These are phyloP conservation scores for Tetraodon nigroviridis DNA, from an alignment of 2,113 vertebrate species.

Conservation along the genomic window DNA sequence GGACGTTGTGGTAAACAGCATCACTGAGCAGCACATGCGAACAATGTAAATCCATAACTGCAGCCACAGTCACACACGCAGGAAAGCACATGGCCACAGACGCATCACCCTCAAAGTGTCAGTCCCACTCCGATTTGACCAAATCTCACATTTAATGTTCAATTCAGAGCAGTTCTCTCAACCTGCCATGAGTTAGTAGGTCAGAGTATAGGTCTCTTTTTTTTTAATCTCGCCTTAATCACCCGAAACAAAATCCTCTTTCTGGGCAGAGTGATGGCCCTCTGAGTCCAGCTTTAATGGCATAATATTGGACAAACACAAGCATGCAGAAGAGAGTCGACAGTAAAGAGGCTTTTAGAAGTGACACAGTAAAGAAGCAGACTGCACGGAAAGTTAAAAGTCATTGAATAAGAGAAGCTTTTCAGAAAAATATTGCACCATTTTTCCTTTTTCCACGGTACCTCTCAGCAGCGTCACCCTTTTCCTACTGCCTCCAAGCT, in stretches of 20 bases:
- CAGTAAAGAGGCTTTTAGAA: conserved; percentile 2
- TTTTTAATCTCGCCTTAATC: conserved; percentile 43
- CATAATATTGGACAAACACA: conserved; percentile 42
- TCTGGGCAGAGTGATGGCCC: conserved; percentile 21
- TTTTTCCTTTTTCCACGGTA: conserved; percentile 42
- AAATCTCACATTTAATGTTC: neutral
- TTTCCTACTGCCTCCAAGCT: conserved; percentile 51
- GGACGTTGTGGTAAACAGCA: neutral
- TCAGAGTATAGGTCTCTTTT: conserved; percentile 41
- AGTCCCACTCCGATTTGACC: neutral
- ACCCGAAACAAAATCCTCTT: conserved; percentile 43
- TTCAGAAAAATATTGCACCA: conserved; percentile 20
- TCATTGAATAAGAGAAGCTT: conserved; percentile 4
- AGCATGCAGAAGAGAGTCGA: conserved; percentile 29
- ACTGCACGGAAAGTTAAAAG: neutral
- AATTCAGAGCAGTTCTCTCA: neutral
- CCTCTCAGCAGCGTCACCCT: conserved; percentile 64
- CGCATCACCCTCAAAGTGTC: neutral
- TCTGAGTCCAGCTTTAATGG: conserved; percentile 26
- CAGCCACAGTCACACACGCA: neutral
- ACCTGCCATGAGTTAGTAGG: conserved; percentile 25
- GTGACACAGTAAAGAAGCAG: conserved; percentile 1
- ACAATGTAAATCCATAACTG: neutral
- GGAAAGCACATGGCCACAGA: conserved; percentile 11
- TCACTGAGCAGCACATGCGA: neutral